A percentile compares a stretch with the other conserved stretches of the same genome.
These are phyloP conservation scores for Synanthedon vespiformis DNA, from an alignment of 2,888 invertebrate genomes.

Conservation along the genomic window DNA sequence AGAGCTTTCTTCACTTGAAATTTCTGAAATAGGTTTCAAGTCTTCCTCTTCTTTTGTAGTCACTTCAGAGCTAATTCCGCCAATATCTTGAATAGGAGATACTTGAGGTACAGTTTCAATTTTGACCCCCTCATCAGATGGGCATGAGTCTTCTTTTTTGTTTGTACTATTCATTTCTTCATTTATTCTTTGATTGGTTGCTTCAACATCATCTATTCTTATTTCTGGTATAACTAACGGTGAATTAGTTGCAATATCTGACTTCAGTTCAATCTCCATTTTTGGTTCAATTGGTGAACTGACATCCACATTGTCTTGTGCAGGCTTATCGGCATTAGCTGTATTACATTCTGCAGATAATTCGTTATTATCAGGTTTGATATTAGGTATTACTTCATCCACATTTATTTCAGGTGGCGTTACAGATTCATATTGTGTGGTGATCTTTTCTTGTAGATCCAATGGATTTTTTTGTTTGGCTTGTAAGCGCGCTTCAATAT, in stretches of 20 bases:
- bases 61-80: slow-evolving; percentile 53
- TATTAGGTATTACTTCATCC: slow-evolving; percentile 4
- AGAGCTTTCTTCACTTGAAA: slow-evolving; percentile 59
- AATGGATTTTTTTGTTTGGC: slow-evolving; percentile 54
- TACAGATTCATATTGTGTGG: slow-evolving; percentile 38
- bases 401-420: slow-evolving; percentile 42
- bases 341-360: slow-evolving; percentile 16
- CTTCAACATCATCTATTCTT: slow-evolving; percentile 55
- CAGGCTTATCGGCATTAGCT: slow-evolving; percentile 17
- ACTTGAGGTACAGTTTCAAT: slow-evolving; percentile 13
- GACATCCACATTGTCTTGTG: slow-evolving; percentile 10
- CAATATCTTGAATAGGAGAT: slow-evolving; percentile 24
- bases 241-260: slow-evolving; percentile 14
- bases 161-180: slow-evolving; percentile 24
- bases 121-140: slow-evolving; percentile 11
- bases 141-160: slow-evolving; percentile 7
- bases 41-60: slow-evolving; percentile 42
- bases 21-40: slow-evolving; percentile 41
- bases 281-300: slow-evolving; percentile 21
- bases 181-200: slow-evolving; percentile 46
- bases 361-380: slow-evolving; percentile 19
- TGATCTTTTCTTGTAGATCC: slow-evolving; percentile 35
- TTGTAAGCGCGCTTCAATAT: slow-evolving; percentile 52
- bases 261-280: slow-evolving; percentile 35
- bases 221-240: slow-evolving; percentile 50